Base-by-base conservation (phyloP, 1,140 invertebrate species). In the Reticulitermes speratus region DNA sequence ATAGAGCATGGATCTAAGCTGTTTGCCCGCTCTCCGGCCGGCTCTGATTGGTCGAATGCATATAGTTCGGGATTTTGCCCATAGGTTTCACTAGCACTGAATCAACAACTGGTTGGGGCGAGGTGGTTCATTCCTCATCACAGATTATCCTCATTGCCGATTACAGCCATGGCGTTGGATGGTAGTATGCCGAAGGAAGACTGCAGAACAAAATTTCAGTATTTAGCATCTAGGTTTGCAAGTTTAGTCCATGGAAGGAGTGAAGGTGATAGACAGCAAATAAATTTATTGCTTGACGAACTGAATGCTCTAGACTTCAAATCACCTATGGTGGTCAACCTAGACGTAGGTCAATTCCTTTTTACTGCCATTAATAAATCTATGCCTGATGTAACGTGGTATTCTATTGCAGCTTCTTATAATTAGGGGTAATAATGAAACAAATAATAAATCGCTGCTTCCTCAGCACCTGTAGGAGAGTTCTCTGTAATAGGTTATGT, bases 271-370 rank as follows among this genome's bases (percentile, higher is more conserved):
- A 90, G 89, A 86, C 89, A 89, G 86, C 86, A 90, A n/a, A 89
- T 92, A 11, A 89, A 90, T 83, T 88, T 87, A 87, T 90, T 89
- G 30, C 87, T 93, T 21, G 89, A 90, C 87, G 90, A 91, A 87
- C 88, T 93, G 45, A 92, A 91, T 88, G 88, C 89, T 30, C 83
- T 92, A 30, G 90, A 92, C 90, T 91, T 90, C 87, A 89, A 88
- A 85, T 88, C 87, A 65, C 85, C 90, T 52, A 59, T 90, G 19
- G 88, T 90, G 84, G 88, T 84, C 82, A 90, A 91, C 88, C 87
- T 89, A 85, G 90, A 90, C 83, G 92, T 92, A 90, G 90, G 89
- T 85, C 25, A 52, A 30, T 25, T 65, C 82, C 82, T 82, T n/a
- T 30, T 85, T 55, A 19, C 2, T 23, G 25, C 30, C n/a, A 65